phyloP scores from a whole-genome alignment of 2,113 vertebrate genomes.

The Muscicapa adusta region DNA sequence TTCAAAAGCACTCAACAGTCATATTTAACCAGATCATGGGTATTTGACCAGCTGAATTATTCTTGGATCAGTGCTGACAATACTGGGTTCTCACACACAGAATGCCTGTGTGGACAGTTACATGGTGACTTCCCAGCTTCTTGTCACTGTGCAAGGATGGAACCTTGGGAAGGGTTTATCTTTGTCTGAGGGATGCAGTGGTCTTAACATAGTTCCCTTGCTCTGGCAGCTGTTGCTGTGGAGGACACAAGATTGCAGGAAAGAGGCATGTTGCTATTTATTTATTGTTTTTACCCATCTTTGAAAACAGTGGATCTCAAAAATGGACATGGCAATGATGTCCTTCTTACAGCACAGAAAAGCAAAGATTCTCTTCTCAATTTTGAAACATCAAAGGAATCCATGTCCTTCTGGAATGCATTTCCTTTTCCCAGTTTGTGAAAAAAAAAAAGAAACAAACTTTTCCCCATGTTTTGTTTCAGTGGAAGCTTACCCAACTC shows the following conservation, averaged over 20 bases:
- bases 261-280: not conserved
- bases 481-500: not conserved
- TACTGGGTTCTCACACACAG: not conserved
- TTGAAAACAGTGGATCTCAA: not conserved
- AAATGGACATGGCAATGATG: not conserved
- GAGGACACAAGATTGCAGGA: not conserved
- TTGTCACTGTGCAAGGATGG: not conserved
- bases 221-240: not conserved
- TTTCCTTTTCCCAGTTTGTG: not conserved
- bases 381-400: constrained; percentile 19
- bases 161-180: not conserved
- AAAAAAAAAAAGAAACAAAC: constrained; percentile 3
- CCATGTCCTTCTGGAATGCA: not conserved
- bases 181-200: not conserved
- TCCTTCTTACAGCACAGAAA: not conserved
- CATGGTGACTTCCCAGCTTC: not conserved
- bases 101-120: not conserved
- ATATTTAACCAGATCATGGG: not conserved
- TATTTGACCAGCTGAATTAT: constrained; percentile 3
- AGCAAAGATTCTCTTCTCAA: not conserved
- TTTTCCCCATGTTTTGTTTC: not conserved
- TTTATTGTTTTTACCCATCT: constrained; percentile 7
- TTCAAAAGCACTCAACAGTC: not conserved
- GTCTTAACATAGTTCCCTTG: not conserved
- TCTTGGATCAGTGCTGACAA: not conserved